These are phyloP conservation scores for Propithecus perrieri DNA, from an alignment of 2,797 vertebrate species.

Conservation along the genomic window DNA sequence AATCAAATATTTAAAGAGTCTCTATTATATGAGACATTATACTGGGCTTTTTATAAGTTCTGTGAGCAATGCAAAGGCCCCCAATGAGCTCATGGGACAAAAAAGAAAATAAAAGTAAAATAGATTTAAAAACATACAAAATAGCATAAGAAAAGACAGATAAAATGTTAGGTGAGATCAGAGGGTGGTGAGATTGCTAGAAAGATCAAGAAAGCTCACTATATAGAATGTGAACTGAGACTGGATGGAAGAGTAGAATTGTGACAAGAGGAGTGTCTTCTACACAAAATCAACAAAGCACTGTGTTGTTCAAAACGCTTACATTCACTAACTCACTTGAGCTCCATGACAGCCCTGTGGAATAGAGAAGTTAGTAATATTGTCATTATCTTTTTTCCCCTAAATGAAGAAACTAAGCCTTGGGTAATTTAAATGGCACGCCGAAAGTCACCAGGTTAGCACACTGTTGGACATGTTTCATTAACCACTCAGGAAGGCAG, in stretches of 20 bases:
- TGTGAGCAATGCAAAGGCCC: neutral
- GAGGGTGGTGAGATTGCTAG: neutral
- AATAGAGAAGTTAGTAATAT: neutral
- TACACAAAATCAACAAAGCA: neutral
- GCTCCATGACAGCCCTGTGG: neutral
- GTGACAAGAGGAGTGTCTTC: neutral
- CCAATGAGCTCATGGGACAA: neutral
- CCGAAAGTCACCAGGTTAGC: neutral
- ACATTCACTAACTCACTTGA: neutral
- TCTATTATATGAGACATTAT: neutral
- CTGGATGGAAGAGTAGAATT: neutral
- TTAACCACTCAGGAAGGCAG: neutral
- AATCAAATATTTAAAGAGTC: conserved; percentile 48
- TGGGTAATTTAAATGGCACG: neutral
- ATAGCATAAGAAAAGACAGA: neutral
- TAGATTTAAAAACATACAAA: conserved; percentile 1
- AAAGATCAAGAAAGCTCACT: neutral
- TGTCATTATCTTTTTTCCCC: neutral
- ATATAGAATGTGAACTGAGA: neutral
- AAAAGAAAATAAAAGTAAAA: neutral
- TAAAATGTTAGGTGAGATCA: neutral
- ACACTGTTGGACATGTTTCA: neutral
- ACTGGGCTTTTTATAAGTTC: neutral
- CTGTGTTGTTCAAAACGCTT: neutral
- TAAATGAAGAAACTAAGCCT: neutral